Evolutionary conservation across 1,140 invertebrate species (phyloP), one percentile per base, ranked within the genome.

Genomic region (Carcinoscorpius rotundicauda): DNA sequence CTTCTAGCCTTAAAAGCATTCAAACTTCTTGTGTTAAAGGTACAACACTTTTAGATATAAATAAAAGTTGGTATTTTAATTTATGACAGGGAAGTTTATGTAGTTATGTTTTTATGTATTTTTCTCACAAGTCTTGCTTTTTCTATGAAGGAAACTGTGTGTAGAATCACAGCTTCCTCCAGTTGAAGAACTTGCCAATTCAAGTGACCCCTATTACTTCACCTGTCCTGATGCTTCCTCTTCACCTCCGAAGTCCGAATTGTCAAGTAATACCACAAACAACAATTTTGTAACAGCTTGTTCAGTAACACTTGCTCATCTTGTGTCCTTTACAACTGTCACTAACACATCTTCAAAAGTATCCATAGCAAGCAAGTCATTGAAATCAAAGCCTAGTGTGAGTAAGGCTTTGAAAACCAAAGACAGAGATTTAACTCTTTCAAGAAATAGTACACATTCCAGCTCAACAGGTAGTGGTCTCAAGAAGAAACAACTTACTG

Each of bases 311-410:
- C 5, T 57, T 29, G 29, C 29, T 29, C 29, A 29, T 29, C 29
- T 29, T 29, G 29, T 29, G n/a, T 11, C 56, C n/a, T 11, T 57
- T 5, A 8, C 56, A 57, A 29, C 48, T 10, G 48, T 11, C 48
- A 57, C n/a, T 57, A 57, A 57, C n/a, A 11, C 56, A 57, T 57
- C 48, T 11, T 57, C 56, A 57, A 57, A 57, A 5, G n/a, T 29
- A 57, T 57, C 56, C n/a, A 9, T 10, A 57, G 29, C 29, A 29
- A 29, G 2, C 29, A 29, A 29, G 29, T 29, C 29, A 29, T 29
- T 29, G 29, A 29, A 29, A 29, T 29, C 29, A 29, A 29, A 29
- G 29, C 29, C 29, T 29, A 29, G 29, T 29, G 29, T 29, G 29
- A 29, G 29, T 29, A 29, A 29, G 29, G 29, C 29, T 29, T 29